Percentiles rank a stretch among this genome's conserved stretches.
Evolutionary conservation across 2,797 vertebrate genomes (phyloP).

Genomic region (Cottoperca gobio): DNA sequence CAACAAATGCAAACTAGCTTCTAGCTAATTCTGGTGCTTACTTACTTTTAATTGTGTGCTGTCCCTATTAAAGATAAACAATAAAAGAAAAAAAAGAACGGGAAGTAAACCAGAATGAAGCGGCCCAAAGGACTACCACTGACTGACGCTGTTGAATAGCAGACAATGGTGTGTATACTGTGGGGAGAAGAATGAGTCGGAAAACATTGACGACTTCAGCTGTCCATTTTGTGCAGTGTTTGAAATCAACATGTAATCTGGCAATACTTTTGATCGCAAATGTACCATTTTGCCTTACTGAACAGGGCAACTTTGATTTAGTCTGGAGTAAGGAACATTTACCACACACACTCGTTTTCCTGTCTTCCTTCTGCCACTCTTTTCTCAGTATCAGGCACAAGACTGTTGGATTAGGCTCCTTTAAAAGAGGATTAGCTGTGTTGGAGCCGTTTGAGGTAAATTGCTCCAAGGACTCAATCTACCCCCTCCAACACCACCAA

Average conservation of each 20-base stretch:
- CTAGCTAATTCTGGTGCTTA: too few relatives aligned
- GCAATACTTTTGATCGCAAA: slow-evolving; percentile 2
- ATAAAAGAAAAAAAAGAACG: neutral
- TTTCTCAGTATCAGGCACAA: slow-evolving; percentile 83
- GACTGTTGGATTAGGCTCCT: slow-evolving; percentile 85
- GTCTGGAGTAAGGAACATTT: neutral
- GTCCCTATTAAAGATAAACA: too few relatives aligned
- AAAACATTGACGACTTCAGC: neutral
- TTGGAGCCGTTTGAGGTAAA: slow-evolving; percentile 86
- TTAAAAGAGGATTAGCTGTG: slow-evolving; percentile 87
- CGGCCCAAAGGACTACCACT: neutral
- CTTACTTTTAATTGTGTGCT: too few relatives aligned
- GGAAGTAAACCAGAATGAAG: neutral
- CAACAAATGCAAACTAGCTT: too few relatives aligned
- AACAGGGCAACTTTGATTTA: slow-evolving; percentile 14
- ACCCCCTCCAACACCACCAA: slow-evolving; percentile 30
- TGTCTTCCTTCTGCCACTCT: slow-evolving; percentile 50
- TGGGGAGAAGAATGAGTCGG: neutral
- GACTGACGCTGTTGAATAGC: neutral
- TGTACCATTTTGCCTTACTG: slow-evolving; percentile 8
- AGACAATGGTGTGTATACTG: too few relatives aligned
- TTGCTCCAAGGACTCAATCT: slow-evolving; percentile 82
- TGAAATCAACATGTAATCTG: slow-evolving; percentile 2
- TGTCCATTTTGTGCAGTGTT: neutral
- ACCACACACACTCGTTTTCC: neutral